Percentiles rank a stretch among this genome's conserved stretches.
Evolutionary conservation across 2,113 vertebrate genomes (phyloP).

Genomic region (Leptobrachium ailaonicum): DNA sequence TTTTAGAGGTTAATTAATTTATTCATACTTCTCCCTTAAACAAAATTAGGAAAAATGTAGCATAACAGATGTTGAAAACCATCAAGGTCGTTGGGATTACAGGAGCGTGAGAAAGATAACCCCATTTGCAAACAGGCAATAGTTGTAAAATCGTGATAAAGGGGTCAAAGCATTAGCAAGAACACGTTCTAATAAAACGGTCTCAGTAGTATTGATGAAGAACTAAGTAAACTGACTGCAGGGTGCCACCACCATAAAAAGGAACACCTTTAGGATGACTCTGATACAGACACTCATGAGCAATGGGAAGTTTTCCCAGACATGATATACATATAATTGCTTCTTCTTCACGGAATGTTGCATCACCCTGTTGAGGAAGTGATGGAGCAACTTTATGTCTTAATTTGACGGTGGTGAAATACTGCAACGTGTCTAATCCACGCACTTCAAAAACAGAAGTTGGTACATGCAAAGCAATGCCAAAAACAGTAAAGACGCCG

Average conservation of each 20-base stretch:
- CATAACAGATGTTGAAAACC: conserved; percentile 60
- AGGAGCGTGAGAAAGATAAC: conserved; percentile 52
- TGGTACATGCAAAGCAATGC: background rate
- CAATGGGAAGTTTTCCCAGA: background rate
- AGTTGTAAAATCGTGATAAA: conserved; percentile 48
- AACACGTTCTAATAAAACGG: conserved; percentile 50
- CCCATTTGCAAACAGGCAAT: conserved; percentile 50
- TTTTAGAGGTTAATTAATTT: conserved; percentile 61
- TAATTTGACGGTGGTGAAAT: background rate
- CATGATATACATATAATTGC: background rate
- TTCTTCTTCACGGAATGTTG: conserved; percentile 14
- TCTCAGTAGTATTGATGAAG: conserved; percentile 49
- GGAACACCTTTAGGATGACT: background rate
- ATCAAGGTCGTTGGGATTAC: conserved; percentile 58
- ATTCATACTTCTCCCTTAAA: conserved; percentile 53
- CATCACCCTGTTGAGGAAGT: background rate
- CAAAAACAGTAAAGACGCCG: background rate
- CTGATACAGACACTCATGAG: background rate
- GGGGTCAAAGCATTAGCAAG: conserved; percentile 48
- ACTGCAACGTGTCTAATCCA: background rate
- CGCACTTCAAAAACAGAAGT: background rate
- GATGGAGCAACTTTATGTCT: background rate
- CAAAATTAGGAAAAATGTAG: conserved; percentile 53
- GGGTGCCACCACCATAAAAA: conserved; percentile 7
- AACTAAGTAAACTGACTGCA: background rate